A percentile compares a stretch with the other conserved stretches of the same genome.
phyloP scores from a whole-genome alignment of 2,113 vertebrate species.

The Lucifuga dentata region DNA sequence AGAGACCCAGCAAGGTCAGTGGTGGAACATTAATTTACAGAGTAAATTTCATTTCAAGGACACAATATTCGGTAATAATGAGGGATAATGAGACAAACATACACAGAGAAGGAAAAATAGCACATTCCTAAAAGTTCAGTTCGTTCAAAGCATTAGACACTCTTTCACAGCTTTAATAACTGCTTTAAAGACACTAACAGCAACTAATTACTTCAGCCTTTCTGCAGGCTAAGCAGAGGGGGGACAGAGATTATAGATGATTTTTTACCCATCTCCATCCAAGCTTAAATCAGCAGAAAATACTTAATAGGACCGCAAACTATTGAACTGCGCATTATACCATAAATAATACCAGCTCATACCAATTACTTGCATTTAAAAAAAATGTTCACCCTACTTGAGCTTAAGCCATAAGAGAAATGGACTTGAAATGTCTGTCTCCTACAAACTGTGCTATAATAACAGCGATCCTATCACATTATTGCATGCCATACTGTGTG shows the following conservation, averaged over 20 bases:
- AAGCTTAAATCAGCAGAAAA: slow-evolving; percentile 48
- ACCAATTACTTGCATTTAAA: slow-evolving; percentile 17
- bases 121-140: slow-evolving; percentile 1
- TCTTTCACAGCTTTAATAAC: slow-evolving; percentile 5
- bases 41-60: too few relatives aligned
- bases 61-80: too few relatives aligned
- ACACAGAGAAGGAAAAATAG: background rate
- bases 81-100: too few relatives aligned
- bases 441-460: too few relatives aligned
- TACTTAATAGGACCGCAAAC: slow-evolving; percentile 3
- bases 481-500: too few relatives aligned
- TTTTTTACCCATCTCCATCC: slow-evolving; percentile 9
- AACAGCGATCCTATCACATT: too few relatives aligned
- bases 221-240: slow-evolving; percentile 3
- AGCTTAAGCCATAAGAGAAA: slow-evolving; percentile 35
- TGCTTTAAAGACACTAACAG: slow-evolving; percentile 1
- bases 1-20: too few relatives aligned
- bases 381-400: slow-evolving; percentile 26
- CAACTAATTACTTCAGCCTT: slow-evolving; percentile 10
- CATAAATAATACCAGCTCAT: slow-evolving; percentile 13
- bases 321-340: slow-evolving; percentile 29
- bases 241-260: slow-evolving; percentile 14
- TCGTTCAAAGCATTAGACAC: background rate
- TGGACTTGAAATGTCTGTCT: slow-evolving; percentile 20
- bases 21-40: too few relatives aligned